phyloP scores from a whole-genome alignment of 2,113 vertebrate genomes.

The Diadophis punctatus region DNA sequence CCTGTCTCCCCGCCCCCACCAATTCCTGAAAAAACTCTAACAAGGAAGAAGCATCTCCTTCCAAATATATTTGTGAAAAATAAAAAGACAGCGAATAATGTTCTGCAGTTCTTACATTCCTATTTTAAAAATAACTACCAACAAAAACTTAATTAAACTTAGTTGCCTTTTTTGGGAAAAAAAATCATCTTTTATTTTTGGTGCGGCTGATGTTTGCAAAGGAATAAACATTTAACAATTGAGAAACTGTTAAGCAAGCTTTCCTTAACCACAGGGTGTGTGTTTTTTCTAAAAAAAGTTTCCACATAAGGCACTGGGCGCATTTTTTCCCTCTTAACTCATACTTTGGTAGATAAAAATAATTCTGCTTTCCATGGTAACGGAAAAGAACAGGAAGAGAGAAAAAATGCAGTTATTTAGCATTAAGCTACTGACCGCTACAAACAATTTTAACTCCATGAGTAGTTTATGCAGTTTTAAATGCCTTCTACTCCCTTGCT shows the following conservation, averaged over 20 bases:
- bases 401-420: not conserved
- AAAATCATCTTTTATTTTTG: conserved; percentile 1
- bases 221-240: not conserved
- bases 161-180: not conserved
- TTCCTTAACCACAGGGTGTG: not conserved
- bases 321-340: conserved; percentile 1
- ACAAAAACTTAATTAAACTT: conserved; percentile 2
- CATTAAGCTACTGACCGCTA: not conserved
- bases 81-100: not conserved
- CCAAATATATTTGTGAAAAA: conserved; percentile 38
- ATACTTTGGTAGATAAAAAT: not conserved
- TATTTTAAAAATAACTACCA: not conserved
- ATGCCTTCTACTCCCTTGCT: not conserved
- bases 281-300: not conserved
- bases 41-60: conserved; percentile 19
- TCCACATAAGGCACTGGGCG: not conserved
- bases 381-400: not conserved
- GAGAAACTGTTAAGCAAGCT: not conserved
- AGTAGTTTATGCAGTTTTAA: not conserved
- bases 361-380: conserved; percentile 30
- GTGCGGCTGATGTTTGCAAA: not conserved
- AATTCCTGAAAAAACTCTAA: conserved; percentile 10
- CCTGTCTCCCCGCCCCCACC: not conserved
- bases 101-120: not conserved
- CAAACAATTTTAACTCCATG: not conserved